Percentiles rank a stretch among this genome's conserved stretches.
These are phyloP conservation scores for Tenthredo scrophulariae DNA, from an alignment of 2,888 invertebrate genomes.

Conservation along the genomic window DNA sequence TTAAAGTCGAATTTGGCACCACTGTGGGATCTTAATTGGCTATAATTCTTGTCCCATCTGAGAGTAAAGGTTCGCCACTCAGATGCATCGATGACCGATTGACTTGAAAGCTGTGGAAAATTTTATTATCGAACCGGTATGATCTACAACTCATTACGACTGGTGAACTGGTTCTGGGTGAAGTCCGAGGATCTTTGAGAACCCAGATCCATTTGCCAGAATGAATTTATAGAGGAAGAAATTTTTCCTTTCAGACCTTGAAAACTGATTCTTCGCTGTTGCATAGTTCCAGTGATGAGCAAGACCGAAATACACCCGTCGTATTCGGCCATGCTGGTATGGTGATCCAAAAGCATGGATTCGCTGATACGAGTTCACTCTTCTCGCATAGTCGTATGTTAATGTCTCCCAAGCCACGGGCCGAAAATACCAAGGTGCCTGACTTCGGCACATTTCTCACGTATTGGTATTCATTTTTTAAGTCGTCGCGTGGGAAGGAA, in stretches of 20 bases:
- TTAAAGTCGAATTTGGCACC: neutral
- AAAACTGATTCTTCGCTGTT: accelerated
- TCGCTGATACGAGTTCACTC: neutral
- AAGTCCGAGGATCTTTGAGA: neutral
- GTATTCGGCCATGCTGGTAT: neutral
- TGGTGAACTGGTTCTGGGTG: too few relatives aligned
- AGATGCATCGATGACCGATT: neutral
- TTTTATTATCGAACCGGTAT: neutral
- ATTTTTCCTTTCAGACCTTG: neutral
- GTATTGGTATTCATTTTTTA: neutral
- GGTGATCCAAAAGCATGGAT: neutral
- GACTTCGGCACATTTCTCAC: neutral
- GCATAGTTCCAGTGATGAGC: neutral
- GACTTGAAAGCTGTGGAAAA: neutral
- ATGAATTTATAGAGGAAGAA: neutral
- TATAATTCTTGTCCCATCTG: neutral
- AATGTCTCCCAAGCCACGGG: neutral
- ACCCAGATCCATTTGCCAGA: neutral
- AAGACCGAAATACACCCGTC: neutral
- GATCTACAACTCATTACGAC: neutral
- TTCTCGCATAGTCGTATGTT: neutral
- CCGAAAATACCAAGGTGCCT: constrained; percentile 21
- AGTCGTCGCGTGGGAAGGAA: neutral
- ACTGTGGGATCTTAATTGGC: neutral
- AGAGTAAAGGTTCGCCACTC: constrained; percentile 13